Percentiles rank a stretch among this genome's conserved stretches.
phyloP scores from a whole-genome alignment of 2,797 vertebrate species.

The Intellagama lesueurii region DNA sequence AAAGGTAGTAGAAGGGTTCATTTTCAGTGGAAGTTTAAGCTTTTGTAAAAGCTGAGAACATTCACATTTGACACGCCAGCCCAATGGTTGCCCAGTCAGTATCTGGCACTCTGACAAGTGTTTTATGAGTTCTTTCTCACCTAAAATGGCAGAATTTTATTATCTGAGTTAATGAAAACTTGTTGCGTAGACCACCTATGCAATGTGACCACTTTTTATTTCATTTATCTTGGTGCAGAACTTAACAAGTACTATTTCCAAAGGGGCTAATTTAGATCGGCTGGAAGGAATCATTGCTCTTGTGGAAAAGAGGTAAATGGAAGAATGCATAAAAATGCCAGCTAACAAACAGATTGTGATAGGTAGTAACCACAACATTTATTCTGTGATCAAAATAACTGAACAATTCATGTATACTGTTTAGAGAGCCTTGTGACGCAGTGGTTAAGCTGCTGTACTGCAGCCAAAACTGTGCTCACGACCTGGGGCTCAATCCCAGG shows the following conservation, averaged over 20 bases:
- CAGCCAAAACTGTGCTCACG: no score
- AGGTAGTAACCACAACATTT: not conserved
- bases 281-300: not conserved
- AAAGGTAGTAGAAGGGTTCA: not conserved
- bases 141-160: slow-evolving; percentile 69
- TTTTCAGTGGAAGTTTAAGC: slow-evolving; percentile 57
- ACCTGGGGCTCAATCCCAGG: no score
- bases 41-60: slow-evolving; percentile 61
- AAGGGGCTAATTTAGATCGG: not conserved
- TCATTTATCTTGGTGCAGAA: not conserved
- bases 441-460: no score
- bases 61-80: slow-evolving; percentile 52
- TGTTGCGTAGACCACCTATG: slow-evolving; percentile 67
- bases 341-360: not conserved
- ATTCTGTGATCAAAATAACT: not conserved
- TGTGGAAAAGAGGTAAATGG: not conserved
- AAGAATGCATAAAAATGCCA: no score
- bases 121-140: slow-evolving; percentile 74
- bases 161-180: slow-evolving; percentile 66
- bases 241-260: not conserved
- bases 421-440: not conserved
- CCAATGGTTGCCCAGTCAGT: slow-evolving; percentile 63
- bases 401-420: not conserved
- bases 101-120: slow-evolving; percentile 62
- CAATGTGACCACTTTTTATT: slow-evolving; percentile 6